phyloP scores from a whole-genome alignment of 2,113 vertebrate genomes.

The Callionymus lyra region DNA sequence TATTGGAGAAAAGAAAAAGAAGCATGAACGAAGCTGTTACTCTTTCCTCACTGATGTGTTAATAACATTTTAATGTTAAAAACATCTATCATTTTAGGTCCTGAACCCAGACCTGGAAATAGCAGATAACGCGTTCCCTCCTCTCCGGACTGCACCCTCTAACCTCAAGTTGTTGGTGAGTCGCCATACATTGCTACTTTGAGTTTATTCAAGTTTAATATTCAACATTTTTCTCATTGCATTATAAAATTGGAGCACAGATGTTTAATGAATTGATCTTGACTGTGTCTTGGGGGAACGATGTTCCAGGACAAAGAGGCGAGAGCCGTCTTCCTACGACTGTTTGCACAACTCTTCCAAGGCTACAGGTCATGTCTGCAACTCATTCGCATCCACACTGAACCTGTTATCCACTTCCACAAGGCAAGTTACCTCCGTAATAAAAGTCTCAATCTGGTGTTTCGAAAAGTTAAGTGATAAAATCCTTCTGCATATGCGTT shows the following conservation, averaged over 20 bases:
- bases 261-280: conserved; percentile 15
- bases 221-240: no score
- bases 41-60: no score
- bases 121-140: conserved; percentile 95
- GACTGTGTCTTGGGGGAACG: conserved; percentile 28
- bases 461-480: not conserved
- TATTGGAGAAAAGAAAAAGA: no score
- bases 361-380: conserved; percentile 96
- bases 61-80: no score
- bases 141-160: conserved; percentile 82
- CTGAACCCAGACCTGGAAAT: conserved; percentile 94
- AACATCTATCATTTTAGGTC: conserved; percentile 67
- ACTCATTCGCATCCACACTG: conserved; percentile 93
- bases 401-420: conserved; percentile 97
- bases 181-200: conserved; percentile 1
- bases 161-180: conserved; percentile 95
- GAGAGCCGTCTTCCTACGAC: conserved; percentile 88
- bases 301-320: conserved; percentile 97
- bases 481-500: not conserved
- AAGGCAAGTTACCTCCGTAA: conserved; percentile 80
- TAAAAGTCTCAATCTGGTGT: conserved; percentile 6
- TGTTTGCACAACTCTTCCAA: conserved; percentile 97
- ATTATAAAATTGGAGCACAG: no score
- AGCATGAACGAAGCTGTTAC: no score
- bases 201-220: no score